Conservation (phyloP, 2,888 invertebrate genomes). For the Thymelicus sylvestris region DNA sequence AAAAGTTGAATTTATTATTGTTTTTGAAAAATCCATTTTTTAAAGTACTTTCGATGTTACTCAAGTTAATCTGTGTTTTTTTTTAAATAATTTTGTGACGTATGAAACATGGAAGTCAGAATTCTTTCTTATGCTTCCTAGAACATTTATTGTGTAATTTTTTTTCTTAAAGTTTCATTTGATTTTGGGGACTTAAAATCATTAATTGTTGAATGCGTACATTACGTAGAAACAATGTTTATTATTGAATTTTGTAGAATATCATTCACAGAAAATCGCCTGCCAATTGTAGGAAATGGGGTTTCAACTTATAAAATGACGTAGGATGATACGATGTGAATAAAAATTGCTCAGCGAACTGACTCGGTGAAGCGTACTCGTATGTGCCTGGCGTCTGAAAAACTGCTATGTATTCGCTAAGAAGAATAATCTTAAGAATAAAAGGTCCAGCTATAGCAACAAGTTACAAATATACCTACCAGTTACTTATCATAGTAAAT, state of each 20-base stretch:
- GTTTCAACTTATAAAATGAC: constrained; percentile 31
- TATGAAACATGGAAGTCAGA: too few relatives aligned
- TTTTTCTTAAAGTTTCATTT: too few relatives aligned
- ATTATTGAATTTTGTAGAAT: background rate
- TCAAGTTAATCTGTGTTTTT: too few relatives aligned
- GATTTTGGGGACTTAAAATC: background rate
- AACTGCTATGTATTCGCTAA: background rate
- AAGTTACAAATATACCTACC: too few relatives aligned
- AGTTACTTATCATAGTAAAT: too few relatives aligned
- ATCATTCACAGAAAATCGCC: constrained; percentile 10
- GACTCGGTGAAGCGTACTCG: constrained; percentile 11
- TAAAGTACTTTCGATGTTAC: too few relatives aligned
- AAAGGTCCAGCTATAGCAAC: background rate
- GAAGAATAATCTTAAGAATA: background rate
- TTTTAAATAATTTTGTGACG: too few relatives aligned
- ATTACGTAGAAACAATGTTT: too few relatives aligned
- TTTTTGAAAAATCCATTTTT: too few relatives aligned
- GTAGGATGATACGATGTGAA: constrained; percentile 31
- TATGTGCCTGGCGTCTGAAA: constrained; percentile 6
- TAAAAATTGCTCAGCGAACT: constrained; percentile 42
- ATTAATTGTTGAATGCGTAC: background rate
- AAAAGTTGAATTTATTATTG: too few relatives aligned
- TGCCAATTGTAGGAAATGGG: constrained; percentile 20
- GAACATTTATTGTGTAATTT: too few relatives aligned
- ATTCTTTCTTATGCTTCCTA: too few relatives aligned